Base-by-base conservation (phyloP, 2,797 vertebrate species). In the Heteromormyrus szaboi region DNA sequence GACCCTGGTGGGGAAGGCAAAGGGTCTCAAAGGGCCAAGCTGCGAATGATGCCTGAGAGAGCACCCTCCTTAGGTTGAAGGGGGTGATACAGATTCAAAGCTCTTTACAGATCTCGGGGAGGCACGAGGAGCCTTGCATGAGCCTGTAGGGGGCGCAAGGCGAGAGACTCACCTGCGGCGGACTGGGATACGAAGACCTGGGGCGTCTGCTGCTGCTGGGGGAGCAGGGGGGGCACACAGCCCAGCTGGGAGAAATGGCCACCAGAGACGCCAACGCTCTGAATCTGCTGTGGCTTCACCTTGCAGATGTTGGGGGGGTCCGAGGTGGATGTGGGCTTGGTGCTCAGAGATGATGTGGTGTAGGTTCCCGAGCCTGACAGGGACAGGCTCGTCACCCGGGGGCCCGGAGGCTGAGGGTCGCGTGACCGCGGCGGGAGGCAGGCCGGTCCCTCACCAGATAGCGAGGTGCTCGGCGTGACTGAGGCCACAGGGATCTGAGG, bases 251-350 rank as follows among this genome's bases (percentile, higher is more conserved):
- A 98, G 92, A 99, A 99, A 91, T 97, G 97, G 65, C 96, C 96
- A 19, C 89, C 89, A 14, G 97, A 96, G 89, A 99, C 93, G 91
- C 94, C 96, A 90, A 96, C 97, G 2, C 97, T 97, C 93, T 99
- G 99, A 89, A 99, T 91, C 91, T 99, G 99, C 90, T 99, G 99
- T 51, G 99, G 99, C 90, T 99, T 99, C 94, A 99, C 99, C 94
- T 99, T 99, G 93, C 99, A 99, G 93, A 99, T 99, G 91, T 99
- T 99, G 2, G 99, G 99, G 89, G 98, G 98, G 91, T 99, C 99
- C 0, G 98, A 98, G 3, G 97, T 98, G 8, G 97, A 97, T 56
- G 99, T 97, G 84, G 98, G 97, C 95, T 99, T 99, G 0, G 99
- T 99, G 94, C 97, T 97, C 90, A 99, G 95, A 25, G 99, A 99